Percentiles rank a stretch among this genome's conserved stretches.
These are phyloP conservation scores for Pseudolaguvia tuberculata DNA, from an alignment of 2,113 vertebrate species.

Conservation along the genomic window DNA sequence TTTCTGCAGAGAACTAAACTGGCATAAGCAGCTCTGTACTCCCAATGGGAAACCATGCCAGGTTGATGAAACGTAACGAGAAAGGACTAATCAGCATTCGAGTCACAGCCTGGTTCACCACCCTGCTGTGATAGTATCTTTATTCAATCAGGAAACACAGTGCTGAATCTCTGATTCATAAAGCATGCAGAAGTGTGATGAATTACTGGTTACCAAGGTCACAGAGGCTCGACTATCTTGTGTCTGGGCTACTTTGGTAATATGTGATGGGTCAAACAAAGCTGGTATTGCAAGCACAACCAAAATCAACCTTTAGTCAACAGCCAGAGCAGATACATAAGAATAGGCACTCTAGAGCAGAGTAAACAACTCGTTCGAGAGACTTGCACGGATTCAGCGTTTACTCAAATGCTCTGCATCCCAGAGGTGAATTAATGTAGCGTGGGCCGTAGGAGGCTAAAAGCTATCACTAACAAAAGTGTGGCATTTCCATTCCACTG, in stretches of 20 bases:
- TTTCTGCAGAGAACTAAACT: background rate
- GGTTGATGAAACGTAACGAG: slow-evolving; percentile 28
- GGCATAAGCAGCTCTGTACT: slow-evolving; percentile 9
- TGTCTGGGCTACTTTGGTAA: slow-evolving; percentile 20
- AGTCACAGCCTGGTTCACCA: slow-evolving; percentile 18
- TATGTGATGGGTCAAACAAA: slow-evolving; percentile 1
- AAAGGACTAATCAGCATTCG: slow-evolving; percentile 26
- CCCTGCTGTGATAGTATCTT: slow-evolving; percentile 24
- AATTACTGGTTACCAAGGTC: slow-evolving; percentile 33
- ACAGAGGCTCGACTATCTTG: slow-evolving; percentile 18
- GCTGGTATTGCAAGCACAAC: slow-evolving; percentile 22
- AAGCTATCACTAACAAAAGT: slow-evolving; percentile 34
- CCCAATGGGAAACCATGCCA: slow-evolving; percentile 17
- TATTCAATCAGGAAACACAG: slow-evolving; percentile 24
- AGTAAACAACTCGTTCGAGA: slow-evolving; percentile 23
- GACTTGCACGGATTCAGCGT: slow-evolving; percentile 31
- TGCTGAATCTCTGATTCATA: slow-evolving; percentile 39
- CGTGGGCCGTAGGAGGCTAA: slow-evolving; percentile 33
- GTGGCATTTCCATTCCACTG: slow-evolving; percentile 34
- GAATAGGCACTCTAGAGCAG: background rate
- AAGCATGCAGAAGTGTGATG: slow-evolving; percentile 26
- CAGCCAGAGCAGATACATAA: slow-evolving; percentile 27
- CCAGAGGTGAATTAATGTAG: slow-evolving; percentile 40
- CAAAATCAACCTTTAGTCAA: slow-evolving; percentile 36
- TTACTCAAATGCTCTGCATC: slow-evolving; percentile 44